Base-by-base conservation (phyloP, 2,888 invertebrate genomes). In the Brassicogethes aeneus region DNA sequence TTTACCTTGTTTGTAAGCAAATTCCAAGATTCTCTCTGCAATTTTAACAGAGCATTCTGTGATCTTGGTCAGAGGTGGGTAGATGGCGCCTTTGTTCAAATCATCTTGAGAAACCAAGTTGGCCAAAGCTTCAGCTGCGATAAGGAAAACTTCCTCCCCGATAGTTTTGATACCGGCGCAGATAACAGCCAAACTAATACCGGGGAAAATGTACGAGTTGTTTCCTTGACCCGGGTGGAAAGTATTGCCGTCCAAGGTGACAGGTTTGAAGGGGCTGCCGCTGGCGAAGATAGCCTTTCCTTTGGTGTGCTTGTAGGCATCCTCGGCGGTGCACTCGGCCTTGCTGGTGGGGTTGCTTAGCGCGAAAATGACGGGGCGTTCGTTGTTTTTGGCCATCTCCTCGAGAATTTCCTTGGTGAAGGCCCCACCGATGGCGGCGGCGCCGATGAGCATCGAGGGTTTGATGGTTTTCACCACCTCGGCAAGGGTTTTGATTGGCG, bases 251-350 rank as follows among this genome's bases (percentile, higher is more conserved):
- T 87, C 80, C 43, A 82, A 74, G 39, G 75, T 80, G 43, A 93
- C 89, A 0, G 91, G 86, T 37, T 81, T 78, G 71, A 99, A 99
- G 10, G 99, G 99, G 16, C 94, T 95, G 15, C 99, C 99, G 45
- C 92, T 93, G 15, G 96, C 94, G 71, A 97, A 99, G 46, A 99
- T 77, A 39, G 85, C 88, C 45, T 79, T 82, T 30, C 96, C 97
- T 85, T 90, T 79, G 1, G 96, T 94, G 59, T 83, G 70, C 31
- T 68, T 76, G 70, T 96, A 99, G 2, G 96, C 97, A 57, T 92
- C 79, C 66, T 94, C 91, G n/a, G 99, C 99, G n/a, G 99, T 97
- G 65, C 99, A 99, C 70, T 99, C 99, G 0, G 99, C 94, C 72
- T 95, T 95, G 68, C 82, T 81, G 40, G 99, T 99, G 40, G 99